Base-by-base conservation (phyloP, 1,140 invertebrate genomes). In the Euura saliciscinereae region DNA sequence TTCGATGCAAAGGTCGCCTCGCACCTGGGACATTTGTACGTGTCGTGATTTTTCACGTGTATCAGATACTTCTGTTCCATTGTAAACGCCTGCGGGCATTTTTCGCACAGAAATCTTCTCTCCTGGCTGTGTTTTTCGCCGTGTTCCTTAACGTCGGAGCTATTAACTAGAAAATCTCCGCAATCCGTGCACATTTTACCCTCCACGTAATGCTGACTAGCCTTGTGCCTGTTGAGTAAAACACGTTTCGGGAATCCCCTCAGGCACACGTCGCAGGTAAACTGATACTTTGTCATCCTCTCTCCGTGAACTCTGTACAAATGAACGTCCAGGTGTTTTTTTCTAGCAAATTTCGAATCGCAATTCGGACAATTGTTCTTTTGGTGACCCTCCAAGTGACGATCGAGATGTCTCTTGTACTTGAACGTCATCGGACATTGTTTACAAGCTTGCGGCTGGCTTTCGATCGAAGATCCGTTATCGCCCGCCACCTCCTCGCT, bases 281-380 rank as follows among this genome's bases (percentile, higher is more conserved):
- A 77, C 45, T 81, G 77, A 66, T 83, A 80, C 4, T 78, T 78
- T 51, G 81, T 79, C 13, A 81, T 79, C 51, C 78, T 82, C 74
- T 85, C 77, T 3, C 80, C 79, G 28, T 87, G 85, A 4, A 77
- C 79, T 51, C 83, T 76, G 64, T 83, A 84, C 44, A 86, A 70
- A 66, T 87, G 86, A 44, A 84, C 74, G 5, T 82, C 80, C 7
- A 87, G 71, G 43, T 87, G 83, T 68, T 86, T 85, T 6, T 83
- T 76, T 11, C 81, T 75, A 0, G 85, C 85, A 71, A 87, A 83
- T 73, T 85, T 84, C 43, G 80, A 80, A 74, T 79, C 81, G 69
- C 85, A 87, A 64, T 84, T 79, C 43, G 81, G 73, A 66, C 85
- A 87, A 72, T 86, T 84, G 72, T 87, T 87, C 59, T 84, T 81